Conservation (phyloP, 2,888 invertebrate genomes). For the Patella depressa region DNA sequence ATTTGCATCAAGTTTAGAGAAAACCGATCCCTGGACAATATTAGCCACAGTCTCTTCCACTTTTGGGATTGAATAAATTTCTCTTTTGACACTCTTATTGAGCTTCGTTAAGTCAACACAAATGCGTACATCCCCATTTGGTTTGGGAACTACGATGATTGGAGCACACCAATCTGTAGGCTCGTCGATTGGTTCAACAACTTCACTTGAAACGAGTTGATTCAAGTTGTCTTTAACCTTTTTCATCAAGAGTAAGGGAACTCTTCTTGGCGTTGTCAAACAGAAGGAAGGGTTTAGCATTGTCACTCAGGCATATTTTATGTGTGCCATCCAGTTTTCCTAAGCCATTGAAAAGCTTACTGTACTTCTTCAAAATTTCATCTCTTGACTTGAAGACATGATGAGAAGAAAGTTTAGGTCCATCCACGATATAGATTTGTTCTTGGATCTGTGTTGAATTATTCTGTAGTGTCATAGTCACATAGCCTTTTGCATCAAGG, state of each 20-base stretch:
- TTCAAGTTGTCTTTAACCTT: neutral
- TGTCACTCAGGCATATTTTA: neutral
- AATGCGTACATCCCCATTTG: neutral
- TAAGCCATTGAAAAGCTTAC: neutral
- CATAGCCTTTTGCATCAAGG: neutral
- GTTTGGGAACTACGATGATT: neutral
- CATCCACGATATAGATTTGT: too few relatives aligned
- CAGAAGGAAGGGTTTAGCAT: neutral
- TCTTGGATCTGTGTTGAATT: neutral
- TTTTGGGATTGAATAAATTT: constrained; percentile 23
- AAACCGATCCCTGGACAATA: constrained; percentile 24
- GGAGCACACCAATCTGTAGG: neutral
- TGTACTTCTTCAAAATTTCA: neutral
- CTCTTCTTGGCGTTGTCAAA: neutral
- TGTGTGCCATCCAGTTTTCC: neutral
- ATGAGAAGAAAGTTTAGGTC: too few relatives aligned
- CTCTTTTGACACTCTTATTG: constrained; percentile 25
- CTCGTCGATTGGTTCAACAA: neutral
- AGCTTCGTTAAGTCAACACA: constrained; percentile 7
- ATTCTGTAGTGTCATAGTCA: neutral
- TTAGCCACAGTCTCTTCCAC: constrained; percentile 26
- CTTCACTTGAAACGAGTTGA: neutral
- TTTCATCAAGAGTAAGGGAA: neutral
- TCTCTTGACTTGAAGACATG: neutral
- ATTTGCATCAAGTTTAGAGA: constrained; percentile 27